These are phyloP conservation scores for Pseudois nayaur DNA, from an alignment of 2,113 vertebrate species.

Conservation along the genomic window DNA sequence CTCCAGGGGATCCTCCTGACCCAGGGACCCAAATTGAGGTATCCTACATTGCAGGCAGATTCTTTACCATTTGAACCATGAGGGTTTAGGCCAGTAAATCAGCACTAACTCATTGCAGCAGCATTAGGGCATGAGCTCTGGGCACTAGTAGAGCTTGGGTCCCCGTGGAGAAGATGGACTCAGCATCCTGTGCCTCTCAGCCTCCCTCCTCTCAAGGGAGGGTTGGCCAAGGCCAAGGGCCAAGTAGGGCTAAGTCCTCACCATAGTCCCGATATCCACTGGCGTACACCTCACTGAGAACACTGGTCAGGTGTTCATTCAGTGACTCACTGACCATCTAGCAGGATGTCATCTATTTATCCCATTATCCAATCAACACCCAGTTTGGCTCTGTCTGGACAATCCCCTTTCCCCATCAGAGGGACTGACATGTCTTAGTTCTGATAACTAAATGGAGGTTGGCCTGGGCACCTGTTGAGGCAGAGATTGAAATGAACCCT, in stretches of 20 bases:
- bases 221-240: background rate
- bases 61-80: background rate
- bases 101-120: background rate
- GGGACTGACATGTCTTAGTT: background rate
- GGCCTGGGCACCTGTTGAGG: fast-evolving
- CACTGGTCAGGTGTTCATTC: background rate
- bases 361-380: background rate
- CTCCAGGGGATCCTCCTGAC: background rate
- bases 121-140: background rate
- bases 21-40: background rate
- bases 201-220: background rate
- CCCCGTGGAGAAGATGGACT: fast-evolving
- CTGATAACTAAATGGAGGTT: background rate
- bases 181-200: background rate
- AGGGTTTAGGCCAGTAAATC: background rate
- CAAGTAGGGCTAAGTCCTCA: too few relatives aligned
- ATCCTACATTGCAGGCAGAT: background rate
- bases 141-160: background rate
- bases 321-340: background rate
- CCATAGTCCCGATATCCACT: background rate
- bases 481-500: background rate
- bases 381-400: background rate
- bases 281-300: fast-evolving
- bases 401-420: fast-evolving
- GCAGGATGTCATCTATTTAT: background rate